A percentile compares a stretch with the other conserved stretches of the same genome.
phyloP scores from a whole-genome alignment of 2,113 vertebrate genomes.

The Myodes glareolus region DNA sequence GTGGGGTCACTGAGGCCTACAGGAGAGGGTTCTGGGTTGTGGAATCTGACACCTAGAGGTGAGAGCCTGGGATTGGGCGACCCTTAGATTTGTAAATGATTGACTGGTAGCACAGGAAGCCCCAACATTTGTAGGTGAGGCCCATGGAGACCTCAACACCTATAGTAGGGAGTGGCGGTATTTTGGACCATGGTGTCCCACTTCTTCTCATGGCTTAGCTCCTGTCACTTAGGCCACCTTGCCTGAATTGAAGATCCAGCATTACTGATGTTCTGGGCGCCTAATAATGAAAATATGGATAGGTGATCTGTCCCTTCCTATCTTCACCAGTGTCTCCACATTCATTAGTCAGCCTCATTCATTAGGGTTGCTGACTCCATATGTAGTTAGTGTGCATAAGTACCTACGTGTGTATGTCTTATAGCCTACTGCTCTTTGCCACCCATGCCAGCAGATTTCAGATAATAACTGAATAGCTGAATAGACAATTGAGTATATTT shows the following conservation, averaged over 20 bases:
- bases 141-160: background rate
- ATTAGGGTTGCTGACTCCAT: background rate
- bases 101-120: background rate
- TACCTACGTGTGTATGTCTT: background rate
- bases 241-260: background rate
- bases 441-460: background rate
- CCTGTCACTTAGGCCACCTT: background rate
- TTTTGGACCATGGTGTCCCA: background rate
- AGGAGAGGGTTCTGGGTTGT: too few relatives aligned
- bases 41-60: background rate
- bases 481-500: background rate
- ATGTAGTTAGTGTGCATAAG: fast-evolving
- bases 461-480: background rate
- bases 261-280: background rate
- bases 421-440: background rate
- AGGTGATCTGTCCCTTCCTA: background rate
- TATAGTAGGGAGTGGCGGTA: background rate
- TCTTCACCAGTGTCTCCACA: background rate
- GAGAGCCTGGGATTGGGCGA: background rate
- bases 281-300: background rate
- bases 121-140: background rate
- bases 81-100: background rate
- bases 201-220: background rate
- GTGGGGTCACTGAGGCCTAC: background rate
- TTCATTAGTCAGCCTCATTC: background rate